These are phyloP conservation scores for Drosophila yooni DNA, from an alignment of 2,888 invertebrate species.

Conservation along the genomic window DNA sequence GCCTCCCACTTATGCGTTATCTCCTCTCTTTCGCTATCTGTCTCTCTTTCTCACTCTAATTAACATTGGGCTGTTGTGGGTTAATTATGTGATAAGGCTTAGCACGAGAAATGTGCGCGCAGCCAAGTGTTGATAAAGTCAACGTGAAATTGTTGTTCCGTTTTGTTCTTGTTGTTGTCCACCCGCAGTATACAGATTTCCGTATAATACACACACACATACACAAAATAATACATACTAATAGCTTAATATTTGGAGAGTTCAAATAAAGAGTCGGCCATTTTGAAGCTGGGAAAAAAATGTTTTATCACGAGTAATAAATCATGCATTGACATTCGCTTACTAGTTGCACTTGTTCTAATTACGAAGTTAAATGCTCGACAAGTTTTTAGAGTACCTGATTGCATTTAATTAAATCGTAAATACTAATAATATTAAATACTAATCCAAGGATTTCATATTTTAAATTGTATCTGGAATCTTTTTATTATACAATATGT, in stretches of 20 bases:
- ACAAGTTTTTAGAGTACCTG: too few relatives aligned
- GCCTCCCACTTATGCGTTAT: background rate
- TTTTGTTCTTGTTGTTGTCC: slow-evolving; percentile 17
- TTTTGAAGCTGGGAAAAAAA: slow-evolving; percentile 4
- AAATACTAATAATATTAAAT: too few relatives aligned
- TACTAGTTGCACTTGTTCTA: background rate
- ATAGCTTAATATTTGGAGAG: background rate
- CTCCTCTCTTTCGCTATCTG: background rate
- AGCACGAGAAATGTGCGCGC: slow-evolving; percentile 31
- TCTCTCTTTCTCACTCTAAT: slow-evolving; percentile 17
- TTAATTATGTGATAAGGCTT: slow-evolving; percentile 53
- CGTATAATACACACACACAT: slow-evolving; percentile 1
- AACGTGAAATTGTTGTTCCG: slow-evolving; percentile 11
- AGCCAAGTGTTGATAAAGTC: slow-evolving; percentile 43
- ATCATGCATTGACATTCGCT: slow-evolving; percentile 6
- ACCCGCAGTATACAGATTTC: slow-evolving; percentile 26
- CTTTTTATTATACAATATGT: background rate
- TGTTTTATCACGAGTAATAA: slow-evolving; percentile 14
- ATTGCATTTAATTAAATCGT: too few relatives aligned
- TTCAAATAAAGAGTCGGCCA: slow-evolving; percentile 10
- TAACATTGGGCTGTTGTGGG: slow-evolving; percentile 34
- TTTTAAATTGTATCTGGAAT: background rate
- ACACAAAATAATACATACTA: background rate
- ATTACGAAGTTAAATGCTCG: too few relatives aligned
- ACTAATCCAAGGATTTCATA: background rate